Percentiles rank a stretch among this genome's conserved stretches.
phyloP scores from a whole-genome alignment of 1,140 invertebrate genomes.

The Chlorops oryzae region DNA sequence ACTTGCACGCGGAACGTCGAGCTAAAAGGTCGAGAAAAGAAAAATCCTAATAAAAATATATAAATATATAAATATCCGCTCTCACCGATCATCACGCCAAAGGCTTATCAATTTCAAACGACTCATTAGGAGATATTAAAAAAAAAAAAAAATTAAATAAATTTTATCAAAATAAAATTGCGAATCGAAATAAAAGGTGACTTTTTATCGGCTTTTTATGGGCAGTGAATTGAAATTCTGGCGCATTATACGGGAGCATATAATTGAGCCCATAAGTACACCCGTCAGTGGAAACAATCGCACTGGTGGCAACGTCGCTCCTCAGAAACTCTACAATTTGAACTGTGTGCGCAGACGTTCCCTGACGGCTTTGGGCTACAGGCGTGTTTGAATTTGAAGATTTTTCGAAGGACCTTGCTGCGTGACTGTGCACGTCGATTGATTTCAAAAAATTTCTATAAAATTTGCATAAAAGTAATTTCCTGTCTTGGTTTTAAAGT shows the following conservation, averaged over 20 bases:
- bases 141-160: neutral
- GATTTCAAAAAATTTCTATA: neutral
- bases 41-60: too few species aligned
- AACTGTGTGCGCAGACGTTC: neutral
- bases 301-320: too few species aligned
- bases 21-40: constrained; percentile 37
- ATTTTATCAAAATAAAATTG: neutral
- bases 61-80: too few species aligned
- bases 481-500: neutral
- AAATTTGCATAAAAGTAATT: neutral
- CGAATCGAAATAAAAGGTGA: too few species aligned
- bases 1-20: constrained; percentile 40
- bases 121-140: neutral
- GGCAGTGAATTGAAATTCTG: too few species aligned
- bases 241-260: too few species aligned
- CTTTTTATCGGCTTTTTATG: too few species aligned
- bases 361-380: neutral
- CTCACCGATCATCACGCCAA: too few species aligned
- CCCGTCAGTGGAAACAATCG: too few species aligned
- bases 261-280: too few species aligned
- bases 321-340: too few species aligned
- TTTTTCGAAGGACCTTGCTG: neutral
- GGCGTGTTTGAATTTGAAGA: neutral
- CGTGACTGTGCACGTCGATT: too few species aligned
- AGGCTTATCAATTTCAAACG: constrained; percentile 3